Evolutionary conservation across 23 tunicate genomes (phyloP).

Genomic region (Ciona savignyi): DNA sequence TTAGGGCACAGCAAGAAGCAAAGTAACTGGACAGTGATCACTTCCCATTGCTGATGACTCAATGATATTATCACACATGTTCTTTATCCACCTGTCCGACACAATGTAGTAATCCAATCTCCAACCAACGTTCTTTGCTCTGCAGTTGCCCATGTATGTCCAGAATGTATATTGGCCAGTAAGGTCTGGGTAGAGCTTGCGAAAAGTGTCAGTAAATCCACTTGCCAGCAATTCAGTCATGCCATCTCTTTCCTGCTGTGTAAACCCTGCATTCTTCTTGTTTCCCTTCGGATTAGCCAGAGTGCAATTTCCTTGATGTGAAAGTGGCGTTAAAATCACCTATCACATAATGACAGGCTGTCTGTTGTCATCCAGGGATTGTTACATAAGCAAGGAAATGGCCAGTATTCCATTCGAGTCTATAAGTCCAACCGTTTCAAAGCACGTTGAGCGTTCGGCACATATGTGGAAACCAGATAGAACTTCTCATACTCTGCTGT

Average conservation of each 20-base stretch:
- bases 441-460: constrained; percentile 93
- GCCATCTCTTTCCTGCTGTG: constrained; percentile 91
- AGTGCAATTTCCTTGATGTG: too few relatives aligned
- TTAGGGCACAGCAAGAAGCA: constrained; percentile 44
- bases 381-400: constrained; percentile 66
- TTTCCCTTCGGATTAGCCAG: constrained; percentile 86
- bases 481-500: constrained; percentile 94
- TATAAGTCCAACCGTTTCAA: constrained; percentile 75
- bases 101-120: constrained; percentile 91
- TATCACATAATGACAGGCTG: constrained; percentile 89
- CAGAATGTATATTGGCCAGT: constrained; percentile 83
- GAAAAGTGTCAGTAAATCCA: constrained; percentile 77
- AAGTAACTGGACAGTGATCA: constrained; percentile 95
- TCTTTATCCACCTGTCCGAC: constrained; percentile 36
- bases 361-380: constrained; percentile 47
- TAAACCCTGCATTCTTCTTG: constrained; percentile 81
- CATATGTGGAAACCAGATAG: constrained; percentile 83
- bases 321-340: too few relatives aligned
- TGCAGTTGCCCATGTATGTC: constrained; percentile 91
- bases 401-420: constrained; percentile 88
- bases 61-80: constrained; percentile 79
- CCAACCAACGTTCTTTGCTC: constrained; percentile 98
- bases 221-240: constrained; percentile 44
- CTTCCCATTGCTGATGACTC: constrained; percentile 76
- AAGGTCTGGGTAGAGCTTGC: constrained; percentile 82